A percentile compares a stretch with the other conserved stretches of the same genome.
These are phyloP conservation scores for Heptranchias perlo DNA, from an alignment of 2,113 vertebrate genomes.

Conservation along the genomic window DNA sequence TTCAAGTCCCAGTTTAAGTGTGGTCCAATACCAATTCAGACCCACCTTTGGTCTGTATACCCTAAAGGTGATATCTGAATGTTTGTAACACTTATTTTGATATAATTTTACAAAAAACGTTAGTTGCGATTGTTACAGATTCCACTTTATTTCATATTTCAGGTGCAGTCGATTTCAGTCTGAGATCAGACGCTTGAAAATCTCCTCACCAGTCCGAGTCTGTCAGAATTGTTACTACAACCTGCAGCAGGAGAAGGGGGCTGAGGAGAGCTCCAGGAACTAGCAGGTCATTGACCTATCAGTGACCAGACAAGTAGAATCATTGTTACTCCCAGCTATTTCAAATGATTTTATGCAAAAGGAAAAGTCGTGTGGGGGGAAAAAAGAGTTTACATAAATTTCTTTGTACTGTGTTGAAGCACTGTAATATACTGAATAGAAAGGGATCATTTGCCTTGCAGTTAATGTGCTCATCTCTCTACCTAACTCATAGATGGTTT, in stretches of 20 bases:
- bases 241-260: conserved; percentile 81
- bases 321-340: conserved; percentile 20
- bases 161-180: conserved; percentile 98
- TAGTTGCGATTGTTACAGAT: not conserved
- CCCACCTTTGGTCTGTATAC: not conserved
- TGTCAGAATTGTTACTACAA: conserved; percentile 99
- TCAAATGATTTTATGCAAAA: conserved; percentile 38
- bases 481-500: conserved; percentile 36
- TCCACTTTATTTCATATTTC: conserved; percentile 26
- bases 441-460: conserved; percentile 56
- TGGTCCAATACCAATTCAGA: too few species aligned
- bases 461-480: conserved; percentile 40
- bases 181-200: conserved; percentile 94
- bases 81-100: not conserved
- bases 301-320: conserved; percentile 15
- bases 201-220: conserved; percentile 90
- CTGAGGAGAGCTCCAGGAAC: conserved; percentile 75
- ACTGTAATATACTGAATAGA: conserved; percentile 48
- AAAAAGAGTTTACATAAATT: conserved; percentile 50
- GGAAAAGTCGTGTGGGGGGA: not conserved
- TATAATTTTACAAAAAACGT: not conserved
- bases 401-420: conserved; percentile 51
- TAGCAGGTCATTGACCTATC: conserved; percentile 48
- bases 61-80: not conserved
- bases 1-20: not conserved